Evolutionary conservation across 2,888 invertebrate species (phyloP).

Genomic region (Pterobdella sp.): DNA sequence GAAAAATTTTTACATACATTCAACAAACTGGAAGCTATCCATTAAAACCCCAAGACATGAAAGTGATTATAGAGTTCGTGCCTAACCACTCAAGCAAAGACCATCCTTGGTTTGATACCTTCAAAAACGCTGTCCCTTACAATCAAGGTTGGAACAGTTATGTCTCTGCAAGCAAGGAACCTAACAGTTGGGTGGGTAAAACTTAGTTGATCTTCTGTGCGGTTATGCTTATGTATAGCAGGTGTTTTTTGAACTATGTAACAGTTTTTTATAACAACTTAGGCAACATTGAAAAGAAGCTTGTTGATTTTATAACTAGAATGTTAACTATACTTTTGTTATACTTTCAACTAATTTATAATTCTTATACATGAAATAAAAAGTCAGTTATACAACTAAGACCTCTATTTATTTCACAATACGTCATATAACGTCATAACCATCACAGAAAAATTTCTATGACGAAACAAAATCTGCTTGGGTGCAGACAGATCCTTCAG

Average conservation of each 20-base stretch:
- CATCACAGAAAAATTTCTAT: background rate
- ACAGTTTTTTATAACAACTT: too few relatives aligned
- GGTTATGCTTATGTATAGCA: background rate
- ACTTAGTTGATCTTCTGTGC: background rate
- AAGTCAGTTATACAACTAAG: too few relatives aligned
- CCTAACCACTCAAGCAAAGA: constrained; percentile 58
- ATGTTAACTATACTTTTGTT: too few relatives aligned
- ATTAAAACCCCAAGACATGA: constrained; percentile 44
- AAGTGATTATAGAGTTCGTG: constrained; percentile 67
- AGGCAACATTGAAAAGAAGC: too few relatives aligned
- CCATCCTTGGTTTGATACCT: constrained; percentile 63
- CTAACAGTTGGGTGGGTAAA: constrained; percentile 25
- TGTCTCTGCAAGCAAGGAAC: background rate
- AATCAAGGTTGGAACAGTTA: constrained; percentile 19
- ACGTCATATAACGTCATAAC: background rate
- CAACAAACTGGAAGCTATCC: background rate
- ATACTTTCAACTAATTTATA: background rate
- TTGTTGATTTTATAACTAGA: too few relatives aligned
- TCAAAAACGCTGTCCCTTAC: background rate
- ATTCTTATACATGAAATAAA: too few relatives aligned
- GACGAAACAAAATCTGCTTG: background rate
- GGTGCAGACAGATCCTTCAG: background rate
- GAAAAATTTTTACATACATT: background rate
- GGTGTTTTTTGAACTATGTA: too few relatives aligned
- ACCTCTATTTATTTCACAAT: too few relatives aligned